These are phyloP conservation scores for Callithrix jacchus DNA, from an alignment of 2,113 vertebrate genomes.

Conservation along the genomic window DNA sequence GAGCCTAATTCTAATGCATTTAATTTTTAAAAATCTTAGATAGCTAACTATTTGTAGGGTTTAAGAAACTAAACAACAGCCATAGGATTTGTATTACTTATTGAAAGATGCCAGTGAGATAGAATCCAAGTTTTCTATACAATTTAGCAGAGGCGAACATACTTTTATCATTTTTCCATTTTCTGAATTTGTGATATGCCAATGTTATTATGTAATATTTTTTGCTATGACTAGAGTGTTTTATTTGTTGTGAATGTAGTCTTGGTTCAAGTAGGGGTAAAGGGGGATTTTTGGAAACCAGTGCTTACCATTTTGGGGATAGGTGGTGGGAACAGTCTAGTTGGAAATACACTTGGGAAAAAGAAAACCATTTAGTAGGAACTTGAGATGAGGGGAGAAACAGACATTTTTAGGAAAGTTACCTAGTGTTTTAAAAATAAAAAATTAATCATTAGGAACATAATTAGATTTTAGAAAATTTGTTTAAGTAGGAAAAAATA, in stretches of 20 bases:
- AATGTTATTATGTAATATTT: background rate
- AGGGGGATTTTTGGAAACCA: conserved; percentile 1
- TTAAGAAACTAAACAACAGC: background rate
- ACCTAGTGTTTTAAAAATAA: conserved; percentile 9
- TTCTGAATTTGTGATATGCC: background rate
- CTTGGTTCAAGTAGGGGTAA: background rate
- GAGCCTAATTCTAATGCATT: conserved; percentile 1
- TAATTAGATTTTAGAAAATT: conserved; percentile 28
- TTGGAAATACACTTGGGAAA: background rate
- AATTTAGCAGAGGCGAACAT: background rate
- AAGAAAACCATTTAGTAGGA: background rate
- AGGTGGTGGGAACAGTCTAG: background rate
- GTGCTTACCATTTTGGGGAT: background rate
- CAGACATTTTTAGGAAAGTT: conserved; percentile 17
- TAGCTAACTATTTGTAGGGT: background rate
- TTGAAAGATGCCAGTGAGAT: background rate
- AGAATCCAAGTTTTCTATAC: background rate
- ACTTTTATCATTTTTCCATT: background rate
- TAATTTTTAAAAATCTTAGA: conserved; percentile 29
- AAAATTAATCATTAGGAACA: background rate
- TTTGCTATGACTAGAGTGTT: background rate
- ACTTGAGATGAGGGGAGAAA: background rate
- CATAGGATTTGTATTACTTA: background rate
- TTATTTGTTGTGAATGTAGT: conserved; percentile 20
- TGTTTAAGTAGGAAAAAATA: conserved; percentile 21